Percentiles rank a stretch among this genome's conserved stretches.
Evolutionary conservation across 2,888 invertebrate genomes (phyloP).

Genomic region (Octonoba sinensis): DNA sequence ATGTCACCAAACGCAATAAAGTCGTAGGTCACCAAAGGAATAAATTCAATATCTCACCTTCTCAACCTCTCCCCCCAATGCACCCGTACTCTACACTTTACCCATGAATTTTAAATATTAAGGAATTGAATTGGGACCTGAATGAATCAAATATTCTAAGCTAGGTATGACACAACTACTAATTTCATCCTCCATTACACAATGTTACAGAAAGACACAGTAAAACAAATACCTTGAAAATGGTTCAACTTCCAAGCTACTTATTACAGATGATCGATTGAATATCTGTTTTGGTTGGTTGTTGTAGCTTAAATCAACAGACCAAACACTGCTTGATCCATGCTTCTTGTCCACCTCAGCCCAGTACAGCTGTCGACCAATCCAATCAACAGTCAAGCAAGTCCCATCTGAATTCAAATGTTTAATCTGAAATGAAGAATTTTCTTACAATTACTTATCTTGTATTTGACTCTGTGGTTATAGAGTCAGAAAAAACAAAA

Average conservation of each 20-base stretch:
- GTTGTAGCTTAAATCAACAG: constrained; percentile 68
- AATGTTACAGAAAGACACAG: neutral
- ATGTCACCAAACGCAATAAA: too few relatives aligned
- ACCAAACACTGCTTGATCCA: constrained; percentile 71
- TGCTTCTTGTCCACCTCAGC: constrained; percentile 76
- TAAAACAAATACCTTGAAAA: constrained; percentile 76
- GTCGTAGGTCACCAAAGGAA: too few relatives aligned
- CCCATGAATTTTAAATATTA: too few relatives aligned
- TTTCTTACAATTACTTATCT: neutral
- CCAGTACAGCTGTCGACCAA: constrained; percentile 86
- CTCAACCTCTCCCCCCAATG: too few relatives aligned
- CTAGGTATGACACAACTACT: too few relatives aligned
- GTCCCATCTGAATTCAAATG: constrained; percentile 76
- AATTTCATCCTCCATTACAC: too few relatives aligned
- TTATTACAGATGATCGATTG: constrained; percentile 73
- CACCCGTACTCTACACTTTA: too few relatives aligned
- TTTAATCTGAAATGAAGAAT: constrained; percentile 52
- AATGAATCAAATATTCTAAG: too few relatives aligned
- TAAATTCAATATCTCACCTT: too few relatives aligned
- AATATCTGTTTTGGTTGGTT: constrained; percentile 67
- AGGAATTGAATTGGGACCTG: too few relatives aligned
- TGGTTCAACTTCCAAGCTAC: constrained; percentile 82
- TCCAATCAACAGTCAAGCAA: constrained; percentile 88
- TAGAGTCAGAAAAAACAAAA: too few relatives aligned
- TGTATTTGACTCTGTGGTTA: too few relatives aligned